Conservation (phyloP, 1,140 invertebrate species). For the Solenopsis invicta region DNA sequence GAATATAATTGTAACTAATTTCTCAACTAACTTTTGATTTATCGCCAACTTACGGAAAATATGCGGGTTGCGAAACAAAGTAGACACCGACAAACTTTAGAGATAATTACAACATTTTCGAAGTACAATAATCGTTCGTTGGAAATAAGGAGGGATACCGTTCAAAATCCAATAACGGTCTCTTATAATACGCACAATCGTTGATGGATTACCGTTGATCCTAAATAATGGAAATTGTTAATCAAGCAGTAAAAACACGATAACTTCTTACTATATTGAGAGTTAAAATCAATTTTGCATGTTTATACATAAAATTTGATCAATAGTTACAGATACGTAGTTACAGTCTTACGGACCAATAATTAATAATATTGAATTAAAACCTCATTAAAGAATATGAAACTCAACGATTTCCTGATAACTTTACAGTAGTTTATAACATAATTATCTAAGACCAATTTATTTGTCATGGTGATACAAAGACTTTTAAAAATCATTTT, state of each 20-base stretch:
- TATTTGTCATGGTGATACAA: neutral
- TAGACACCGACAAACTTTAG: constrained; percentile 9
- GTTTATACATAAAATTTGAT: constrained; percentile 8
- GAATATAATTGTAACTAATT: constrained; percentile 15
- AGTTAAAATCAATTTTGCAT: neutral
- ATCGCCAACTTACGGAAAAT: constrained; percentile 11
- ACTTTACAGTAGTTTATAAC: neutral
- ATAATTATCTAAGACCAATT: neutral
- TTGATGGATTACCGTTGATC: constrained; percentile 29
- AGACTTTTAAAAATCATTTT: neutral
- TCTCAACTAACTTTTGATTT: constrained; percentile 22
- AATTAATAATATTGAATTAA: neutral
- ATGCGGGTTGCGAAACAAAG: constrained; percentile 7
- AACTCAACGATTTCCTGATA: neutral
- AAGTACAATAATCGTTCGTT: constrained; percentile 27
- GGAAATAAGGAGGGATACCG: neutral
- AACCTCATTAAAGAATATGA: neutral
- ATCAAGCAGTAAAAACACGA: neutral
- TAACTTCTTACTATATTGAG: neutral
- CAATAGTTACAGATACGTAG: neutral
- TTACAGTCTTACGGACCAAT: neutral
- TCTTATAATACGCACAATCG: constrained; percentile 15
- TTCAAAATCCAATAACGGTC: constrained; percentile 36
- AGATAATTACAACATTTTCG: constrained; percentile 35
- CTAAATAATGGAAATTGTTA: constrained; percentile 29